Evolutionary conservation across 2,797 vertebrate species (phyloP), one percentile per base, ranked within the genome.

Genomic region (Pseudochaenichthys georgianus): DNA sequence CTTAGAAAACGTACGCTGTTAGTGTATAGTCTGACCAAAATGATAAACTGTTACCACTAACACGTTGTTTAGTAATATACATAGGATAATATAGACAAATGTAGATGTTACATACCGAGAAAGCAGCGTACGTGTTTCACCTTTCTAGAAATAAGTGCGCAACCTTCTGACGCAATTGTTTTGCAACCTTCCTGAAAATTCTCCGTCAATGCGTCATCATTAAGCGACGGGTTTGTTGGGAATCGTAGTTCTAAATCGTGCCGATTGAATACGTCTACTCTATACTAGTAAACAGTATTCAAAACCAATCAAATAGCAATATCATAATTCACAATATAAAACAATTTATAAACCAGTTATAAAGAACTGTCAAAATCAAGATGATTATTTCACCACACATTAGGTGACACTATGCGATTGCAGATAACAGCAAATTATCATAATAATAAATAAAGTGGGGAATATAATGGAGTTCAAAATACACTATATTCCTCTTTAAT

Each of bases 121-220:
- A 8, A 60, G 15, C 3, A n/a, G 19, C 0, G 69, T 1, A 19
- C 13, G 43, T 50, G 19, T 54, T 82, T 93, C 85, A 90, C 89
- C 92, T 93, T 84, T 53, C 69, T 1, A 1, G 17, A 77, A 3
- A n/a, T 2, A 72, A 76, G 9, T 86, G 85, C 89, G 90, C 87
- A 78, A 71, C 1, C 64, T 70, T 73, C 78, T 92, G 92, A 95
- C 88, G 89, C 78, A 93, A 90, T 2, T 73, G 64, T 78, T 85
- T 71, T 73, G 67, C 52, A 91, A 90, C 78, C 75, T 89, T 93
- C 90, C 28, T 72, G 93, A 93, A 92, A 54, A 45, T 85, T 86
- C 82, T 48, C 3, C 0, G 0, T 15, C 0, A 3, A 4, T 41
- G 5, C 92, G 87, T 92, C 89, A 91, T 78, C 64, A 73, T 9